Conservation (phyloP, 2,888 invertebrate genomes). For the Formica aserva region DNA sequence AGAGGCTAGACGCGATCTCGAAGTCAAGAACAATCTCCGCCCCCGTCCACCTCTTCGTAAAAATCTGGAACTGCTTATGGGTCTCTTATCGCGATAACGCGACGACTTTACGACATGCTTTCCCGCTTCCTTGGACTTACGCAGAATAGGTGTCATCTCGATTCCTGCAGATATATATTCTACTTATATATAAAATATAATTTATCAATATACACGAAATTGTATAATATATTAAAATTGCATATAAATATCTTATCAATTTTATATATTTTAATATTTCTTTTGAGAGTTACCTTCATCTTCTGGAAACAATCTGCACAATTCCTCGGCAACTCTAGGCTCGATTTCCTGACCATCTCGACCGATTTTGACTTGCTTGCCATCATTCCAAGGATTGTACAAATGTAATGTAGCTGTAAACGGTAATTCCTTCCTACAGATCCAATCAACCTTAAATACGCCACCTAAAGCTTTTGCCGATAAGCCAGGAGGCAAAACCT, state of each 20-base stretch:
- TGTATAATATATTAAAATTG: neutral
- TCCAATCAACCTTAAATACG: slow-evolving; percentile 98
- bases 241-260: neutral
- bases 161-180: slow-evolving; percentile 86
- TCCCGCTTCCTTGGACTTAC: slow-evolving; percentile 94
- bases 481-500: slow-evolving; percentile 94
- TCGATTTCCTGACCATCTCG: slow-evolving; percentile 99
- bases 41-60: slow-evolving; percentile 83
- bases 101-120: slow-evolving; percentile 88
- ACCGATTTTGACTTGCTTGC: slow-evolving; percentile 99
- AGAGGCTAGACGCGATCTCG: slow-evolving; percentile 88
- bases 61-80: slow-evolving; percentile 81
- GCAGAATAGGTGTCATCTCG: slow-evolving; percentile 94
- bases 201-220: neutral
- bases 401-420: slow-evolving; percentile 97
- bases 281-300: slow-evolving; percentile 89
- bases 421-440: slow-evolving; percentile 96
- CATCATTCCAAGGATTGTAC: slow-evolving; percentile 99
- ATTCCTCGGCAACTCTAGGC: slow-evolving; percentile 96
- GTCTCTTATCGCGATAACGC: slow-evolving; percentile 80
- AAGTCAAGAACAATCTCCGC: slow-evolving; percentile 89
- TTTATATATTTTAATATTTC: neutral
- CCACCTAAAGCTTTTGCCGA: slow-evolving; percentile 97
- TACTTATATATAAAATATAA: neutral
- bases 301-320: slow-evolving; percentile 97